phyloP scores from a whole-genome alignment of 35 echinoderm and acorn worm species.

The Ophiothrix spiculata region DNA sequence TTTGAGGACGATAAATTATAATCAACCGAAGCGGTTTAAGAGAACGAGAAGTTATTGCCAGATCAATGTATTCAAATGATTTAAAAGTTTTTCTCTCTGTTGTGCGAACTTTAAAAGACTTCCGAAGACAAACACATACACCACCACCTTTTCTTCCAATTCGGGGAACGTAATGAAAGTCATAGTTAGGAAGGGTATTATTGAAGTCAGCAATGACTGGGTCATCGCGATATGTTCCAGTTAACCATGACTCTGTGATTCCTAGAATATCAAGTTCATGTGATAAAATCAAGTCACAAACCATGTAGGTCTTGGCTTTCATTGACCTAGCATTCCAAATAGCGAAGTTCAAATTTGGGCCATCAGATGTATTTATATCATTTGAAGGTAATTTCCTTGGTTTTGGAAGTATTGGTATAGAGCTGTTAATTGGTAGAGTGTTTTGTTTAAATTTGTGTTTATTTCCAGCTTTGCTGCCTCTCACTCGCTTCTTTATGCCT shows the following conservation, averaged over 20 bases:
- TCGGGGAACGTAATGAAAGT: neutral
- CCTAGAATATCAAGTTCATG: slow-evolving; percentile 36
- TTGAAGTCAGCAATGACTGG: slow-evolving; percentile 26
- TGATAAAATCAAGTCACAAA: slow-evolving; percentile 31
- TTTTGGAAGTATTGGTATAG: too few species aligned
- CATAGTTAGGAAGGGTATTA: slow-evolving; percentile 22
- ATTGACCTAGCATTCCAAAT: slow-evolving; percentile 42
- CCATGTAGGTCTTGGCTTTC: slow-evolving; percentile 1
- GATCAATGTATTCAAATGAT: slow-evolving; percentile 38
- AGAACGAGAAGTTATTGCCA: neutral
- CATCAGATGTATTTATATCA: neutral
- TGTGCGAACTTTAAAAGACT: slow-evolving; percentile 7
- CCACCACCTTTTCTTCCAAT: neutral
- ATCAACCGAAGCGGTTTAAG: neutral
- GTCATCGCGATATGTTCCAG: slow-evolving; percentile 22
- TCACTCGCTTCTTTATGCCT: neutral
- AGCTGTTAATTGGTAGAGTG: too few species aligned
- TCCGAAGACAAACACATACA: neutral
- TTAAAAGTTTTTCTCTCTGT: neutral
- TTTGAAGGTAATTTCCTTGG: too few species aligned
- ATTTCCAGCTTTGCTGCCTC: slow-evolving; percentile 2
- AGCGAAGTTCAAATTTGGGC: slow-evolving; percentile 14
- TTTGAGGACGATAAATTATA: slow-evolving; percentile 1
- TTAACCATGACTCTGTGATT: slow-evolving; percentile 51
- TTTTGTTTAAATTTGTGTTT: neutral